Evolutionary conservation across 2,113 vertebrate species (phyloP).

Genomic region (Amblyornis subalaris): DNA sequence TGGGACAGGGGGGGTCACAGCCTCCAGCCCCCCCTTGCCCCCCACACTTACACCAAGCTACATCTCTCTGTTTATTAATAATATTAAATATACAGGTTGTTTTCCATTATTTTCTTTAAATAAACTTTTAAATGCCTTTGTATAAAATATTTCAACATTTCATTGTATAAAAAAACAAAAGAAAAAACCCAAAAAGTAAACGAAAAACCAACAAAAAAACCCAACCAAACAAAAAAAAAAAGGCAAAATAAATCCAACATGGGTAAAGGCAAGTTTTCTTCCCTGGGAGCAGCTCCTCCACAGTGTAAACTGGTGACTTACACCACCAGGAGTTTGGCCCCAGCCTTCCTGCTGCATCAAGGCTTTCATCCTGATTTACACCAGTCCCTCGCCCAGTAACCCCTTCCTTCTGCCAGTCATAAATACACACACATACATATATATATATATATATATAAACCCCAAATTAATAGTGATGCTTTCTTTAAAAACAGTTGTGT

Average conservation of each 20-base stretch:
- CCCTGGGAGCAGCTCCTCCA: neutral
- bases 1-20: neutral
- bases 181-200: neutral
- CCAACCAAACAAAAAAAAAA: neutral
- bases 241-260: neutral
- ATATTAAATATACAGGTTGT: slow-evolving; percentile 74
- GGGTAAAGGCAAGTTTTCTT: neutral
- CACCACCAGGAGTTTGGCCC: neutral
- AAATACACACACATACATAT: neutral
- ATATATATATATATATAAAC: neutral
- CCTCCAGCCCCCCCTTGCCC: neutral
- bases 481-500: neutral
- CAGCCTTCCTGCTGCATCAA: neutral
- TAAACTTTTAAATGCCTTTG: slow-evolving; percentile 75
- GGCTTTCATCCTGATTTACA: neutral
- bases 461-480: neutral
- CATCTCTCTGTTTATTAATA: slow-evolving; percentile 55
- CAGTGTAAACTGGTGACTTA: neutral
- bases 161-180: slow-evolving; percentile 60
- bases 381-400: neutral
- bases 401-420: neutral
- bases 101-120: slow-evolving; percentile 72
- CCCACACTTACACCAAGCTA: neutral
- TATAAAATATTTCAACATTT: slow-evolving; percentile 79
- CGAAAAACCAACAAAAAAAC: neutral